Percentiles rank a stretch among this genome's conserved stretches.
Conservation (phyloP, 1,140 invertebrate species). For the Philopotamus ludificatus region DNA sequence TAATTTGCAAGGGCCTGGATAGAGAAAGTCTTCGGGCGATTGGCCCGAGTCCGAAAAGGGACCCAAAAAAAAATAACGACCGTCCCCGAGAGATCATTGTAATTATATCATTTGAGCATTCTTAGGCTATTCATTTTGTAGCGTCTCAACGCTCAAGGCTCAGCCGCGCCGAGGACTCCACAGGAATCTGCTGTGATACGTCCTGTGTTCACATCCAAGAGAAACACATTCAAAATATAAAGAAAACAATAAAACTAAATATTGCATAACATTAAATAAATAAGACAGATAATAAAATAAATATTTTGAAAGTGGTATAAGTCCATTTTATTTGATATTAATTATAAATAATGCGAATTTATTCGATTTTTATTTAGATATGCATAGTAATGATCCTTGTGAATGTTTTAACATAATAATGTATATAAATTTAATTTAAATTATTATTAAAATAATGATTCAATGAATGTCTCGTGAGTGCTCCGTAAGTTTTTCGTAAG, state of each 20-base stretch:
- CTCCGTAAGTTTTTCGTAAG: background rate
- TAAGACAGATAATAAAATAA: too few relatives aligned
- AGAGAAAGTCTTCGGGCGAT: slow-evolving; percentile 36
- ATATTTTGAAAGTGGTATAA: too few relatives aligned
- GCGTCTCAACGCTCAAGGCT: slow-evolving; percentile 25
- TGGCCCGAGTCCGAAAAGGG: background rate
- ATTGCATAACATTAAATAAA: too few relatives aligned
- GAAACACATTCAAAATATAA: too few relatives aligned
- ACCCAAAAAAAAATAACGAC: slow-evolving; percentile 14
- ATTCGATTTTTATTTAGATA: too few relatives aligned
- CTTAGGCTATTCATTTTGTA: slow-evolving; percentile 40
- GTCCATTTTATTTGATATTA: too few relatives aligned
- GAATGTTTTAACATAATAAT: too few relatives aligned
- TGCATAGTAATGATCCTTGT: too few relatives aligned
- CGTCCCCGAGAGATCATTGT: slow-evolving; percentile 34
- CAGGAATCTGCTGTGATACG: background rate
- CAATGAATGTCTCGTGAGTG: background rate
- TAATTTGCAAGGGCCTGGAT: slow-evolving; percentile 37
- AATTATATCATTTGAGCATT: slow-evolving; percentile 41
- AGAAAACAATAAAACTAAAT: too few relatives aligned
- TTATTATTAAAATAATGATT: background rate
- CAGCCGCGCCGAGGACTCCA: background rate
- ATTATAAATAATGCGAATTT: too few relatives aligned
- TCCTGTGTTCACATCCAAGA: too few relatives aligned
- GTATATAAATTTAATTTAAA: background rate